These are phyloP conservation scores for Cistogaster globosa DNA, from an alignment of 2,888 invertebrate genomes.

Conservation along the genomic window DNA sequence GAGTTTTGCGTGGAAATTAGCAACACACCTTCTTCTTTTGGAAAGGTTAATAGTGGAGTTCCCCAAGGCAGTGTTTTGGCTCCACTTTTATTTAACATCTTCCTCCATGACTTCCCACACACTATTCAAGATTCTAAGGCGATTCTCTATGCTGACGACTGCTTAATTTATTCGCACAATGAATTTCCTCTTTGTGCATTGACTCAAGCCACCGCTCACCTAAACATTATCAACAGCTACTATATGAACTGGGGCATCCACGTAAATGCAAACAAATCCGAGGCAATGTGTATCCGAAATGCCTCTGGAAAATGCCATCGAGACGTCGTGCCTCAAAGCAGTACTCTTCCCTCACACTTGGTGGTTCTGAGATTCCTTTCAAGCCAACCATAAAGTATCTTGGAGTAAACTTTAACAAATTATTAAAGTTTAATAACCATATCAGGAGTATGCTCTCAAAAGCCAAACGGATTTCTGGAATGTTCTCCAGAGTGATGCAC, in stretches of 20 bases:
- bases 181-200: not conserved
- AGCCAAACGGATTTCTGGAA: no score
- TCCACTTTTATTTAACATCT: conserved; percentile 21
- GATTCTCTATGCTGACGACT: conserved; percentile 24
- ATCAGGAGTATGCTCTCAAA: no score
- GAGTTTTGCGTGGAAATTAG: not conserved
- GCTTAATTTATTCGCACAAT: conserved; percentile 6
- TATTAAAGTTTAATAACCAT: no score
- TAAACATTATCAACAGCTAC: not conserved
- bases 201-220: not conserved
- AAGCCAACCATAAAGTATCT: no score
- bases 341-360: no score
- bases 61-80: conserved; percentile 20
- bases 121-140: not conserved
- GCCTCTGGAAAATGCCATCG: not conserved
- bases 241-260: not conserved
- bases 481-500: no score
- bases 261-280: not conserved
- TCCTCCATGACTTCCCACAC: conserved; percentile 27
- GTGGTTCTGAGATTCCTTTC: no score
- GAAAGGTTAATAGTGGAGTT: not conserved
- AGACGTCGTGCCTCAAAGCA: not conserved
- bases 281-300: not conserved
- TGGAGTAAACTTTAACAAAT: no score
- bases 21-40: not conserved